These are phyloP conservation scores for Pangasianodon gigas DNA, from an alignment of 2,113 vertebrate genomes.

Conservation along the genomic window DNA sequence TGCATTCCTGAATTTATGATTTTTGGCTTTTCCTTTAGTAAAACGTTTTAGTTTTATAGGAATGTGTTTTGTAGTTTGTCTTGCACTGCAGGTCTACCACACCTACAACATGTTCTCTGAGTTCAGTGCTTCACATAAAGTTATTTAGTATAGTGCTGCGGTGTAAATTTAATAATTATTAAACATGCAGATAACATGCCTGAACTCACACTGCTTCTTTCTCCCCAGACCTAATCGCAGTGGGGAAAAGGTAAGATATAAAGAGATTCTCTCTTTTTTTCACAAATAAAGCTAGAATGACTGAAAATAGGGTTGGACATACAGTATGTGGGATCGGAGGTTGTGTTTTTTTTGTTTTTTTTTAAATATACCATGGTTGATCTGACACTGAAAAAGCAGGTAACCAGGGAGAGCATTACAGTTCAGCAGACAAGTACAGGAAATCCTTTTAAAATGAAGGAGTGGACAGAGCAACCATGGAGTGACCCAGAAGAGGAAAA, in stretches of 20 bases:
- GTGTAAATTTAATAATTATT: background rate
- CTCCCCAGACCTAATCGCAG: constrained; percentile 76
- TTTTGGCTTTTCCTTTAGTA: background rate
- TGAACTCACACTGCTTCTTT: constrained; percentile 51
- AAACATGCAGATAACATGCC: background rate
- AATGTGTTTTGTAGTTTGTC: background rate
- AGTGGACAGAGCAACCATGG: background rate
- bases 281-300: background rate
- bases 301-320: background rate
- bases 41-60: background rate
- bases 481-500: constrained; percentile 59
- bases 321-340: background rate
- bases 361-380: constrained; percentile 70
- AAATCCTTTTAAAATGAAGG: background rate
- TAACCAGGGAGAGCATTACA: background rate
- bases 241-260: constrained; percentile 78
- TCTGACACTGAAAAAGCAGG: constrained; percentile 50
- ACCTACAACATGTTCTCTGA: background rate
- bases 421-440: constrained; percentile 6
- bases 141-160: background rate
- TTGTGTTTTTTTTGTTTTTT: background rate
- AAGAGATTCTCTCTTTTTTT: constrained; percentile 34
- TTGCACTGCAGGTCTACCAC: background rate
- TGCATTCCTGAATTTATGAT: constrained; percentile 8
- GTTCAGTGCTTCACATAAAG: background rate